Conservation (phyloP, 2,113 vertebrate genomes). For the Thinocorus orbignyianus region DNA sequence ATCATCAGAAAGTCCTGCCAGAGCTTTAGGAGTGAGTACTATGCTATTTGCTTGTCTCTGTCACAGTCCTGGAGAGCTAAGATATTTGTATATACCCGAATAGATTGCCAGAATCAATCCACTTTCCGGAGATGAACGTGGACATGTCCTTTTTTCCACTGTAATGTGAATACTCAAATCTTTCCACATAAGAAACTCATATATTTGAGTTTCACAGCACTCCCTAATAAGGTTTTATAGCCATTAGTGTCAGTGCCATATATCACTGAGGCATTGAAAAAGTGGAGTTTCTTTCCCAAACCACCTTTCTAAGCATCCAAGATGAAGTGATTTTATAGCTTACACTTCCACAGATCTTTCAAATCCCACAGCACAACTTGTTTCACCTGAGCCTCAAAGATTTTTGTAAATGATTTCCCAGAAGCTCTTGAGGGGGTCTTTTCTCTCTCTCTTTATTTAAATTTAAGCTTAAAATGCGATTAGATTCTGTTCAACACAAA, state of each 20-base stretch:
- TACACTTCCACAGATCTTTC: slow-evolving; percentile 66
- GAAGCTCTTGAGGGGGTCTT: slow-evolving; percentile 58
- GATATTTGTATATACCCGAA: slow-evolving; percentile 39
- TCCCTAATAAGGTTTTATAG: slow-evolving; percentile 71
- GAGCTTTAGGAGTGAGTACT: background rate
- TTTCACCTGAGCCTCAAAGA: slow-evolving; percentile 61
- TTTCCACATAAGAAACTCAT: slow-evolving; percentile 67
- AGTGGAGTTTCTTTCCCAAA: slow-evolving; percentile 64
- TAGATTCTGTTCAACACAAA: slow-evolving; percentile 33
- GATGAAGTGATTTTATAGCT: slow-evolving; percentile 72
- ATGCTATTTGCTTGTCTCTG: slow-evolving; percentile 29
- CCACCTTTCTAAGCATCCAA: slow-evolving; percentile 69
- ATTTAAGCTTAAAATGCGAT: slow-evolving; percentile 52
- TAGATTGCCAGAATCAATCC: slow-evolving; percentile 66
- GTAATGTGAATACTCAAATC: slow-evolving; percentile 66
- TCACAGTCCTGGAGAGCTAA: slow-evolving; percentile 10
- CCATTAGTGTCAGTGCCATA: slow-evolving; percentile 62
- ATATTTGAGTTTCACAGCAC: slow-evolving; percentile 68
- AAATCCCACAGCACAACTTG: slow-evolving; percentile 50
- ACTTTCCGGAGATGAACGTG: slow-evolving; percentile 47
- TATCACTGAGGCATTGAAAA: slow-evolving; percentile 71
- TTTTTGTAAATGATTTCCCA: slow-evolving; percentile 65
- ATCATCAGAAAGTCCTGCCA: background rate
- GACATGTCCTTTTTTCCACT: slow-evolving; percentile 49
- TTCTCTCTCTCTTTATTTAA: slow-evolving; percentile 53